Percentiles rank a stretch among this genome's conserved stretches.
These are phyloP conservation scores for Odontamblyopus lacepedii DNA, from an alignment of 2,797 vertebrate species.

Conservation along the genomic window DNA sequence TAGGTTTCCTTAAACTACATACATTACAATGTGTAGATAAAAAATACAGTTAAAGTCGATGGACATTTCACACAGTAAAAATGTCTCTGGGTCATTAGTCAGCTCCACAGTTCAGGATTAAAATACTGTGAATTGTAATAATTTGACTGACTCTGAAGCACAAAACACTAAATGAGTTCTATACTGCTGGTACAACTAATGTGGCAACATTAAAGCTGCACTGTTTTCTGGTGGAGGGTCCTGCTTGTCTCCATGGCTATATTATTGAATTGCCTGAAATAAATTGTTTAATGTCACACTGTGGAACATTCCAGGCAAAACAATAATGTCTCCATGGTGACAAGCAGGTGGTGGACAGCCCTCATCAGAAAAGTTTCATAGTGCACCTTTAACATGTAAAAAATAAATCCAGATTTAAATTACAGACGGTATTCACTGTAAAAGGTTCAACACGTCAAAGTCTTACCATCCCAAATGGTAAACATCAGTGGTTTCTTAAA, in stretches of 20 bases:
- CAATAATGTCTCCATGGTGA: too few relatives aligned
- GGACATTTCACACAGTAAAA: not conserved
- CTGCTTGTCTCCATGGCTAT: too few relatives aligned
- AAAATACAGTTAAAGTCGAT: constrained; percentile 13
- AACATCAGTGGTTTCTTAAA: constrained; percentile 52
- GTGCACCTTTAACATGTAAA: constrained; percentile 19
- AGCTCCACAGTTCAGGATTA: not conserved
- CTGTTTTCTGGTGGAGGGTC: not conserved
- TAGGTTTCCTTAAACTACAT: constrained; percentile 27
- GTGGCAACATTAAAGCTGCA: not conserved
- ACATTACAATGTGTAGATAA: constrained; percentile 10
- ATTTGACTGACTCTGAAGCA: not conserved
- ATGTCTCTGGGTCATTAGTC: not conserved
- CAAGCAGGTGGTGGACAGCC: too few relatives aligned
- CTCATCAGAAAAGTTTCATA: too few relatives aligned
- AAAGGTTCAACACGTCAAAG: constrained; percentile 48
- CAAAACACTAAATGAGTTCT: not conserved
- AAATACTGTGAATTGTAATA: not conserved
- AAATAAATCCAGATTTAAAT: constrained; percentile 19
- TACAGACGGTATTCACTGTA: constrained; percentile 34
- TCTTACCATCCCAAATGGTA: constrained; percentile 52
- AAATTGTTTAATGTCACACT: too few relatives aligned
- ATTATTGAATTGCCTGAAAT: too few relatives aligned
- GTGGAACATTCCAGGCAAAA: too few relatives aligned
- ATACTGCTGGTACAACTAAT: constrained; percentile 5